Percentiles rank a stretch among this genome's conserved stretches.
These are phyloP conservation scores for Philopedon plagiatum DNA, from an alignment of 2,888 invertebrate species.

Conservation along the genomic window DNA sequence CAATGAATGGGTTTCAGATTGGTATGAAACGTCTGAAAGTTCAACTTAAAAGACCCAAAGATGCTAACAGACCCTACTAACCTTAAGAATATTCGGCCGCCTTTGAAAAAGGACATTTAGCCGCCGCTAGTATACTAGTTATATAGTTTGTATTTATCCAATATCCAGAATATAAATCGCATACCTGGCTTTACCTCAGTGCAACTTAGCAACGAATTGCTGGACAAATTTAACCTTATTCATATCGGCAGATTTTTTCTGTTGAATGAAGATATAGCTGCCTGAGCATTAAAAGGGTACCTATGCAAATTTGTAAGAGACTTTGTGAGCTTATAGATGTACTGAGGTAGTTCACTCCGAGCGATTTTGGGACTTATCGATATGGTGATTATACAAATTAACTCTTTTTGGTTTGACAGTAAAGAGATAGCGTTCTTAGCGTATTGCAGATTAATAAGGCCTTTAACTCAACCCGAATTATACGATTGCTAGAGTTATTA, in stretches of 20 bases:
- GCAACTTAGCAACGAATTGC: slow-evolving; percentile 31
- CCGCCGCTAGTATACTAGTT: slow-evolving; percentile 64
- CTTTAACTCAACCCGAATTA: slow-evolving; percentile 50
- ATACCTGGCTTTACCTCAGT: slow-evolving; percentile 60
- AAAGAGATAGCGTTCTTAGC: slow-evolving; percentile 8
- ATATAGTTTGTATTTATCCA: slow-evolving; percentile 56
- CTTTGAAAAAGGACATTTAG: slow-evolving; percentile 55
- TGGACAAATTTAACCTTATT: neutral
- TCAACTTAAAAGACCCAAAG: slow-evolving; percentile 98
- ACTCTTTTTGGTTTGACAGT: slow-evolving; percentile 44
- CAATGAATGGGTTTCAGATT: slow-evolving; percentile 99
- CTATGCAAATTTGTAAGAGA: neutral
- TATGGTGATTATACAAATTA: slow-evolving; percentile 23
- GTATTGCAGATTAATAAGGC: slow-evolving; percentile 29
- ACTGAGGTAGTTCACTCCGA: slow-evolving; percentile 45
- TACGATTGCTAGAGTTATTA: slow-evolving; percentile 38
- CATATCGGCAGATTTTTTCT: too few relatives aligned
- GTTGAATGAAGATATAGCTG: too few relatives aligned
- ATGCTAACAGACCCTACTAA: slow-evolving; percentile 98
- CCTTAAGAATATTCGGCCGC: slow-evolving; percentile 67
- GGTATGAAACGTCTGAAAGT: slow-evolving; percentile 99
- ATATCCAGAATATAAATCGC: slow-evolving; percentile 45
- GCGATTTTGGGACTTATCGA: slow-evolving; percentile 32
- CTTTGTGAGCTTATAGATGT: neutral
- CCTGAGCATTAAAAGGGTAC: too few relatives aligned